A percentile compares a stretch with the other conserved stretches of the same genome.
These are phyloP conservation scores for Megalurothrips usitatus DNA, from an alignment of 2,888 invertebrate species.

Conservation along the genomic window DNA sequence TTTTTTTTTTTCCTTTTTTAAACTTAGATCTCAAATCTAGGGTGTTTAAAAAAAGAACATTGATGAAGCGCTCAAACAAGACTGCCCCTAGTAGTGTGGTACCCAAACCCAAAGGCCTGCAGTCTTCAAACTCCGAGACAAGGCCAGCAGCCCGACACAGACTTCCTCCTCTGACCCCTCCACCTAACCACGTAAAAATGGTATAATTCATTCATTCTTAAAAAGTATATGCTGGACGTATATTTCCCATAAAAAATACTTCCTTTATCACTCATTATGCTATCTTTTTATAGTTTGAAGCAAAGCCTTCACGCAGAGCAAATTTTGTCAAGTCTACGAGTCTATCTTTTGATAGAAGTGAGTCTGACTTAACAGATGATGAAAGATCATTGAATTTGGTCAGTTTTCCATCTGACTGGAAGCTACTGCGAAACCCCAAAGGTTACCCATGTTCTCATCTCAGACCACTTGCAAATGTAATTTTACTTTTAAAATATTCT, in stretches of 20 bases:
- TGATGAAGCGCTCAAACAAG: not conserved
- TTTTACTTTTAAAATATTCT: not conserved
- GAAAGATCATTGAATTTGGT: not conserved
- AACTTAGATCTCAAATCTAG: not conserved
- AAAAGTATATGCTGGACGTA: not conserved
- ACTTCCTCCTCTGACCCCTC: not conserved
- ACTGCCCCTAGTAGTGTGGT: not conserved
- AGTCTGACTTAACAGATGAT: not conserved
- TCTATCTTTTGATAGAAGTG: slow-evolving; percentile 9
- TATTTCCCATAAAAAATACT: not conserved
- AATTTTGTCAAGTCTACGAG: not conserved
- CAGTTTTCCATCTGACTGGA: slow-evolving; percentile 18
- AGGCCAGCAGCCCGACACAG: not conserved
- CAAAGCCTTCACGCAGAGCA: not conserved
- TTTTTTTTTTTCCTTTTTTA: not conserved
- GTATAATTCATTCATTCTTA: not conserved
- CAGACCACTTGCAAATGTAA: not conserved
- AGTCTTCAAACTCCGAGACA: not conserved
- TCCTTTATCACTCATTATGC: not conserved
- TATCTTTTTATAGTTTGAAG: not conserved
- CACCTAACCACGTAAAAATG: not conserved
- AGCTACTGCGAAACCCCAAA: not conserved
- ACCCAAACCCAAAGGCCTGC: not conserved
- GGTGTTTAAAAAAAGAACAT: not conserved
- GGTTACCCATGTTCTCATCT: not conserved